phyloP scores from a whole-genome alignment of 2,888 invertebrate species.

The Mesoligia furuncula region DNA sequence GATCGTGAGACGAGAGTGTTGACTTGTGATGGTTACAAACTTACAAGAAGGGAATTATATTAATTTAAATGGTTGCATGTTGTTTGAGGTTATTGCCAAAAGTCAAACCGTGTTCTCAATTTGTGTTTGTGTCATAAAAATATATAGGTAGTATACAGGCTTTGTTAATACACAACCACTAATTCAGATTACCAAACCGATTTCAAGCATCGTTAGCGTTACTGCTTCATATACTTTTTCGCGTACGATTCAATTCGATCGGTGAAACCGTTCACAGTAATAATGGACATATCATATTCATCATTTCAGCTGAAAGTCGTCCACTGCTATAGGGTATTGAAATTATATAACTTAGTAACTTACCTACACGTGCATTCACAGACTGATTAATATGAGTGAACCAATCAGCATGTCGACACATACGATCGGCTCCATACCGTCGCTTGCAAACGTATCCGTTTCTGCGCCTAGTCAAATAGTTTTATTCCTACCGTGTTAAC shows the following conservation, averaged over 20 bases:
- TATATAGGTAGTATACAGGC: neutral
- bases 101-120: constrained; percentile 36
- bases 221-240: neutral
- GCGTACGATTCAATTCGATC: neutral
- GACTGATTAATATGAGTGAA: neutral
- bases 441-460: no score
- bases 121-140: constrained; percentile 18
- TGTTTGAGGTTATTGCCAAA: constrained; percentile 24
- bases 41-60: neutral
- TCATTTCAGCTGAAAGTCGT: neutral
- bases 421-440: no score
- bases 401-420: no score
- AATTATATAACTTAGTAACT: constrained; percentile 17
- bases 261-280: neutral
- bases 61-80: neutral
- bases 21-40: constrained; percentile 1
- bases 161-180: neutral
- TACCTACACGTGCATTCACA: constrained; percentile 12
- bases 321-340: constrained; percentile 9
- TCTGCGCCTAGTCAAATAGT: no score
- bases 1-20: constrained; percentile 1
- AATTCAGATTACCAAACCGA: neutral
- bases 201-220: neutral
- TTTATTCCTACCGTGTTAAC: no score
- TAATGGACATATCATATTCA: neutral